Conservation (phyloP, 64 coral and sea anemone genomes). For the Platygyra sinensis region DNA sequence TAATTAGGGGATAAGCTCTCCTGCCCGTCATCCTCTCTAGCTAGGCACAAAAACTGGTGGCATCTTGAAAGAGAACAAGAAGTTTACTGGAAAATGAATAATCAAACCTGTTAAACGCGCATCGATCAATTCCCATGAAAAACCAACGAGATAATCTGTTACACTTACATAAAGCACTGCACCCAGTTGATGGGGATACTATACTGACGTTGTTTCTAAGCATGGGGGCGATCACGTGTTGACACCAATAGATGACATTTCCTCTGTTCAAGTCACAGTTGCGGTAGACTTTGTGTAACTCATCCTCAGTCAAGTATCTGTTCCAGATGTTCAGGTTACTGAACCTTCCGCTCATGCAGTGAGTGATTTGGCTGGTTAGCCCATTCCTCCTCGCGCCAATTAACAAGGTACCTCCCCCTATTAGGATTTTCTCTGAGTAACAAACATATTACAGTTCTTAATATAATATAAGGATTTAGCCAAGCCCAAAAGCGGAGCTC, state of each 20-base stretch:
- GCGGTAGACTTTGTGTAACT: conserved; percentile 15
- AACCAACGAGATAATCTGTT: background rate
- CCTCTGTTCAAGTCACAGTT: conserved; percentile 1
- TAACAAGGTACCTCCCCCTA: conserved; percentile 7
- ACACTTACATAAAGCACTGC: conserved; percentile 20
- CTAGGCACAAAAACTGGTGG: too few species aligned
- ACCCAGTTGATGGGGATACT: conserved; percentile 1
- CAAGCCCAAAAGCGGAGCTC: too few species aligned
- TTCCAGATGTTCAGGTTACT: conserved; percentile 39
- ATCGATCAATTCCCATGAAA: too few species aligned
- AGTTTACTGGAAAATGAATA: too few species aligned
- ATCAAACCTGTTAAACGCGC: background rate
- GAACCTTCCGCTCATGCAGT: conserved; percentile 10
- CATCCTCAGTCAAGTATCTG: background rate
- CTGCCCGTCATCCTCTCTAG: too few species aligned
- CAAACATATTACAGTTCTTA: background rate
- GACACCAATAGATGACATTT: conserved; percentile 21
- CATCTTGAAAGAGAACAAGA: too few species aligned
- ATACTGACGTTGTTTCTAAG: conserved; percentile 5
- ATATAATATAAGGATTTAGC: background rate
- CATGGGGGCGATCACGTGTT: background rate
- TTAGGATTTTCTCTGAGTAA: background rate
- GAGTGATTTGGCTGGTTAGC: background rate
- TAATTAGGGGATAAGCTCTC: too few species aligned
- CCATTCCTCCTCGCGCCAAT: background rate